phyloP scores from a whole-genome alignment of 2,113 vertebrate species.

The Syngnathus scovelli region DNA sequence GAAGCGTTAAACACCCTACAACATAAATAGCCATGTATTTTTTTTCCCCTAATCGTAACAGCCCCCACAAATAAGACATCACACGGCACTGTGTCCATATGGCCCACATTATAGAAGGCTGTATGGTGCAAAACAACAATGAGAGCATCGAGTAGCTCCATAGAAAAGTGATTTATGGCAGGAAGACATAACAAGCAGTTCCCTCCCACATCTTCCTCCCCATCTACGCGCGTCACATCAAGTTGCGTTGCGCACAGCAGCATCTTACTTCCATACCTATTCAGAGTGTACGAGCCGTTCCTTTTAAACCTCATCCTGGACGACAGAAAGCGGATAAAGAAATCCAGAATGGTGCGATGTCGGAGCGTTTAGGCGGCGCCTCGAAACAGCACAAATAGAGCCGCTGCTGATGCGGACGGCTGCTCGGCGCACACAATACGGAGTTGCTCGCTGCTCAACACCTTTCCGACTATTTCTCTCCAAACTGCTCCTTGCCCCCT shows the following conservation, averaged over 20 bases:
- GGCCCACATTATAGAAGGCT: neutral
- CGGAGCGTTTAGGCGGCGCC: slow-evolving; percentile 25
- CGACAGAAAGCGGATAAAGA: slow-evolving; percentile 67
- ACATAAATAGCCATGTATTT: no score
- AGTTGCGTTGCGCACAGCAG: neutral
- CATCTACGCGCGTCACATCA: neutral
- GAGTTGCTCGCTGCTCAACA: slow-evolving; percentile 33
- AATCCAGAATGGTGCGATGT: slow-evolving; percentile 63
- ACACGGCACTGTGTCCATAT: neutral
- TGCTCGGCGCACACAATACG: slow-evolving; percentile 28
- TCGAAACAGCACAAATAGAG: slow-evolving; percentile 20
- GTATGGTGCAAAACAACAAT: neutral
- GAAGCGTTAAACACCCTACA: neutral
- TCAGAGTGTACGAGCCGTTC: slow-evolving; percentile 68
- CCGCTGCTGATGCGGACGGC: slow-evolving; percentile 3
- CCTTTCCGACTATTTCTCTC: slow-evolving; percentile 15
- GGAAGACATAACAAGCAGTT: neutral
- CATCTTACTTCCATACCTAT: slow-evolving; percentile 54
- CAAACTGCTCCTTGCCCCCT: slow-evolving; percentile 11
- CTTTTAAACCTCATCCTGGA: slow-evolving; percentile 70
- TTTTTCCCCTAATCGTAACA: neutral
- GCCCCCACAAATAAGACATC: neutral
- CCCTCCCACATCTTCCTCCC: neutral
- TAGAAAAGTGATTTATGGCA: neutral
- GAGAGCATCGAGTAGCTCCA: neutral